phyloP scores from a whole-genome alignment of 1,140 invertebrate genomes.

The Drosophila bocki region DNA sequence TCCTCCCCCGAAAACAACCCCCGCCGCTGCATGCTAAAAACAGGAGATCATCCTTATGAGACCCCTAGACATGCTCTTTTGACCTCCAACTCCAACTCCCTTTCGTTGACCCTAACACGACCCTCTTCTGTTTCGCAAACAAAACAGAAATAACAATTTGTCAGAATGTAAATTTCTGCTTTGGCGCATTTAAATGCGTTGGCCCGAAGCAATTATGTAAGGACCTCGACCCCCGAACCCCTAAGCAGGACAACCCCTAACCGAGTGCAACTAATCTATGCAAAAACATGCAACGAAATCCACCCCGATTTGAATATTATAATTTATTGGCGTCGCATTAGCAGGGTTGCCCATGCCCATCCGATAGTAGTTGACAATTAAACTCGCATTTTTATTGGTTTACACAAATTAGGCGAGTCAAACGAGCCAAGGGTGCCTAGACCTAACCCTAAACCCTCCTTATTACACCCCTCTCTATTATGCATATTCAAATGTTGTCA shows the following conservation, averaged over 20 bases:
- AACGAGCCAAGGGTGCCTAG: conserved; percentile 34
- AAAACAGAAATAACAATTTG: conserved; percentile 73
- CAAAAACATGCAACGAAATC: conserved; percentile 71
- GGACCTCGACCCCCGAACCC: conserved; percentile 34
- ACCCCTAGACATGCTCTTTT: conserved; percentile 56
- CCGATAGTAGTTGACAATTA: conserved; percentile 63
- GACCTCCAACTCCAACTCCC: conserved; percentile 48
- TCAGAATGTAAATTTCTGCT: conserved; percentile 78
- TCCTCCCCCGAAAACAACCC: conserved; percentile 31
- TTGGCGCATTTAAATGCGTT: conserved; percentile 69
- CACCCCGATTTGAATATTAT: conserved; percentile 67
- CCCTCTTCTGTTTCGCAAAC: conserved; percentile 45
- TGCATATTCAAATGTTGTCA: conserved; percentile 79
- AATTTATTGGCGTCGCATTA: conserved; percentile 25
- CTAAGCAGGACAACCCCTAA: conserved; percentile 52
- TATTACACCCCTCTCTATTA: conserved; percentile 30
- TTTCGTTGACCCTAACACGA: conserved; percentile 46
- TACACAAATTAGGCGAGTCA: conserved; percentile 71
- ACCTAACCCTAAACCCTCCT: conserved; percentile 11
- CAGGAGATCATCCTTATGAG: conserved; percentile 38
- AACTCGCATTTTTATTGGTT: conserved; percentile 79
- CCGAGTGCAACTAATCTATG: conserved; percentile 79
- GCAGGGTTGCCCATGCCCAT: conserved; percentile 51
- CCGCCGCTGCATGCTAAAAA: conserved; percentile 10
- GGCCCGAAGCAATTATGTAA: conserved; percentile 59